Base-by-base conservation (phyloP, 2,797 vertebrate species). In the Leptatherina wallacei region DNA sequence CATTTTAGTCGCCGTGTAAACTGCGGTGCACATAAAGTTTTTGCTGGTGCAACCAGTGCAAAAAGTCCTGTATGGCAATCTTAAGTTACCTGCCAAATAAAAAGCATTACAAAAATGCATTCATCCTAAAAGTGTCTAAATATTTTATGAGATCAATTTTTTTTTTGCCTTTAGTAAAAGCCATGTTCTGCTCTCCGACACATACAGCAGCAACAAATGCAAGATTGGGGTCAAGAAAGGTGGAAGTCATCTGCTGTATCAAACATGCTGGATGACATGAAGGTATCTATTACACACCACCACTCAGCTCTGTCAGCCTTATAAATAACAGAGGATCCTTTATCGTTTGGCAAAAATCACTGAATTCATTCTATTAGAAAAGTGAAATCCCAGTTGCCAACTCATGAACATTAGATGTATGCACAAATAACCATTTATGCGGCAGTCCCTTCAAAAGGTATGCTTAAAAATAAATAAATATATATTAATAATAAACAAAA, bases 211-310 rank as follows among this genome's bases (percentile, higher is more conserved):
- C 0, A 20, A 29, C 38, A 63, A 61, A 69, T 12, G 20, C 13
- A 35, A 76, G 78, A 81, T 35, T 73, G 38, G 77, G 65, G 69
- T 55, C 14, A 55, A 18, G 52, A 29, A 16, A 13, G 11, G 4
- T 8, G 49, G 10, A 86, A 80, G 60, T 71, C 33, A 59, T 66
- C 36, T 54, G 52, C 66, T 52, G 42, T 4, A 9, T 70, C 11
- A 27, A 12, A 38, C 22, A 6, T 42, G 20, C 12, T 6, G 12
- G 16, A 29, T 54, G n/a, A 27, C 51, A 54, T 5, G 24, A 54
- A 13, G 36, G 24, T 24, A 29, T 42, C 30, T 47, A 6, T 29
- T 51, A 58, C 42, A 56, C 55, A 27, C 3, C 4, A 0, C 44
- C 9, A 29, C 54, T 32, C 56, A 35, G 56, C 3, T 32, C 1